These are phyloP conservation scores for Eclectus roratus DNA, from an alignment of 2,113 vertebrate genomes.

Conservation along the genomic window DNA sequence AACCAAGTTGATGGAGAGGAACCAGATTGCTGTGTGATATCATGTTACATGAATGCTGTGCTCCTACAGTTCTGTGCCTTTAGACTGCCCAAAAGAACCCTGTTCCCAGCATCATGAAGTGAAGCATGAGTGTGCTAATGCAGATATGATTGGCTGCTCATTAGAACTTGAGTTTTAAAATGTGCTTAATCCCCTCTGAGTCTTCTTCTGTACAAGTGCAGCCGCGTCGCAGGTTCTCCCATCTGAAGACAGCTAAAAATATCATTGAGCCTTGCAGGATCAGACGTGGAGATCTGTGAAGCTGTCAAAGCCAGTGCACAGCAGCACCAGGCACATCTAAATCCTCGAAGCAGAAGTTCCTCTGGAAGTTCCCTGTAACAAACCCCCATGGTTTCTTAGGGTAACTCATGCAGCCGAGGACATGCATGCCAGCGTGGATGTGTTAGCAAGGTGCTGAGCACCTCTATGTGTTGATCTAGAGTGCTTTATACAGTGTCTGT, in stretches of 20 bases:
- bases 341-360: not conserved
- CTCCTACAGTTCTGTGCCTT: not conserved
- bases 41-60: not conserved
- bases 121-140: not conserved
- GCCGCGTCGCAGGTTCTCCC: rapidly evolving
- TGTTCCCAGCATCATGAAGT: rapidly evolving
- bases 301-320: not conserved
- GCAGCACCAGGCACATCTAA: not conserved
- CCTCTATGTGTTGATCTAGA: rapidly evolving
- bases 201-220: not conserved
- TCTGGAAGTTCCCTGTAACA: not conserved
- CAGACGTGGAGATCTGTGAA: not conserved
- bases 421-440: rapidly evolving
- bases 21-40: not conserved
- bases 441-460: not conserved
- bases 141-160: not conserved
- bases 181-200: not conserved
- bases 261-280: not conserved
- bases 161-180: not conserved
- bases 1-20: not conserved
- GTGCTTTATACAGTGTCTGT: not conserved
- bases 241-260: not conserved
- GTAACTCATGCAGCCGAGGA: rapidly evolving
- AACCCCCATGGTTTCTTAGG: rapidly evolving
- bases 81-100: too few species aligned